Conservation (phyloP, 53 echinoderm and acorn worm genomes). For the Holothuria leucospilota region DNA sequence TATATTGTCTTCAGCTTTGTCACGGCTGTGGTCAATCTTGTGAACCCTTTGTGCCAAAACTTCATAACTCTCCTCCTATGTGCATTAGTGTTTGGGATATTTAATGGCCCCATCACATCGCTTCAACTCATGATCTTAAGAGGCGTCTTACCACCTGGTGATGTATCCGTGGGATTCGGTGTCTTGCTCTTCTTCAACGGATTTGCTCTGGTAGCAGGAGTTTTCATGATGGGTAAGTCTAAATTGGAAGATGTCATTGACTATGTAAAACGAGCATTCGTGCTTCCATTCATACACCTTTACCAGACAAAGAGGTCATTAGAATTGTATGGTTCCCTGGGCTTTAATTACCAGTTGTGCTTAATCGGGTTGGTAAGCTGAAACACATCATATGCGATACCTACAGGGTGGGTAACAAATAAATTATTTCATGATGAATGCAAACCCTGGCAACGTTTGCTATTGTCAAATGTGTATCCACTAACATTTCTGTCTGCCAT, state of each 20-base stretch:
- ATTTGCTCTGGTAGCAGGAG: conserved; percentile 33
- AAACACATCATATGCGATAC: too few species aligned
- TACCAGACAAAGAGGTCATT: too few species aligned
- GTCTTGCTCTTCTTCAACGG: conserved; percentile 49
- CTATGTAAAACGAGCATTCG: too few species aligned
- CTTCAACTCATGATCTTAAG: conserved; percentile 40
- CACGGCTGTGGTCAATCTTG: conserved; percentile 27
- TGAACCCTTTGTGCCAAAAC: conserved; percentile 31
- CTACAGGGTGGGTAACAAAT: too few species aligned
- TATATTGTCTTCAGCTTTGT: conserved; percentile 22
- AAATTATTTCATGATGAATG: too few species aligned
- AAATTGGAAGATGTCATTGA: neutral
- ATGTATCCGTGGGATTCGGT: conserved; percentile 50
- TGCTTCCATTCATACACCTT: too few species aligned
- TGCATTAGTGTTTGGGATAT: conserved; percentile 42
- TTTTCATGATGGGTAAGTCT: conserved; percentile 51
- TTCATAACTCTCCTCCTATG: conserved; percentile 27
- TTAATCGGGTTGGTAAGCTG: too few species aligned
- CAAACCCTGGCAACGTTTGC: too few species aligned
- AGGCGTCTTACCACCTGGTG: conserved; percentile 44
- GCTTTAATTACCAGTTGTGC: too few species aligned
- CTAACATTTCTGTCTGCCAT: too few species aligned
- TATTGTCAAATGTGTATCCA: too few species aligned
- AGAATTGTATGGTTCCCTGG: too few species aligned
- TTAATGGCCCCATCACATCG: conserved; percentile 47